These are phyloP conservation scores for Coranthus polyacanthus DNA, from an alignment of 2,797 vertebrate genomes.

Conservation along the genomic window DNA sequence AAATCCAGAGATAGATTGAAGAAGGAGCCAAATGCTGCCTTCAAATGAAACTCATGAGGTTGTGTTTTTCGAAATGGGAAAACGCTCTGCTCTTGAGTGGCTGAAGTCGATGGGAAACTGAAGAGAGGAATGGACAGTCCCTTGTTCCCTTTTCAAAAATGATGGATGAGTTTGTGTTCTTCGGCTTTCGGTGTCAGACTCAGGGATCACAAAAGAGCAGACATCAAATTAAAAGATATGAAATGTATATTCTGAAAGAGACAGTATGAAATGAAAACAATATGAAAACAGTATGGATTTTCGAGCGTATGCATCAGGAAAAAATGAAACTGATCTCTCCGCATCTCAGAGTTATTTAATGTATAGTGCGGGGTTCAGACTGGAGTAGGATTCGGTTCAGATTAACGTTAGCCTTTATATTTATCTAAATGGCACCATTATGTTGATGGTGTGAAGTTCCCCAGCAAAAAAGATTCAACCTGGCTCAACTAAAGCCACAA, in stretches of 20 bases:
- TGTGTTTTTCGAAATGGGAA: slow-evolving; percentile 26
- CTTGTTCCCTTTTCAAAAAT: slow-evolving; percentile 12
- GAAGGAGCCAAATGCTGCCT: slow-evolving; percentile 15
- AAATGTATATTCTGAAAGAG: slow-evolving; percentile 10
- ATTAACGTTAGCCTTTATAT: too few relatives aligned
- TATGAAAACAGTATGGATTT: too few relatives aligned
- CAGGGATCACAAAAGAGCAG: not conserved
- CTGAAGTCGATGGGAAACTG: slow-evolving; percentile 13
- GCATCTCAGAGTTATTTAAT: too few relatives aligned
- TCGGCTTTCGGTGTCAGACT: not conserved
- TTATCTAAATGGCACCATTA: too few relatives aligned
- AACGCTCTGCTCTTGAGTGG: slow-evolving; percentile 5
- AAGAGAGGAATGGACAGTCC: slow-evolving; percentile 12
- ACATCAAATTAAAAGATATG: slow-evolving; percentile 15
- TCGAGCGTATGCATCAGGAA: not conserved
- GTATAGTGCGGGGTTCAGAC: too few relatives aligned
- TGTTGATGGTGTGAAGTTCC: too few relatives aligned
- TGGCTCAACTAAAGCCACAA: too few relatives aligned
- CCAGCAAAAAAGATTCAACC: too few relatives aligned
- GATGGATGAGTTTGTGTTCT: slow-evolving; percentile 9
- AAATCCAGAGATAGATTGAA: slow-evolving; percentile 51
- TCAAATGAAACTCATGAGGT: slow-evolving; percentile 32
- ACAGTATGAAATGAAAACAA: not conserved
- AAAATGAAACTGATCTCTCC: not conserved
- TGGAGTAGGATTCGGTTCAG: too few relatives aligned